Evolutionary conservation across 2,888 invertebrate genomes (phyloP).

Genomic region (Drosophila putrida): DNA sequence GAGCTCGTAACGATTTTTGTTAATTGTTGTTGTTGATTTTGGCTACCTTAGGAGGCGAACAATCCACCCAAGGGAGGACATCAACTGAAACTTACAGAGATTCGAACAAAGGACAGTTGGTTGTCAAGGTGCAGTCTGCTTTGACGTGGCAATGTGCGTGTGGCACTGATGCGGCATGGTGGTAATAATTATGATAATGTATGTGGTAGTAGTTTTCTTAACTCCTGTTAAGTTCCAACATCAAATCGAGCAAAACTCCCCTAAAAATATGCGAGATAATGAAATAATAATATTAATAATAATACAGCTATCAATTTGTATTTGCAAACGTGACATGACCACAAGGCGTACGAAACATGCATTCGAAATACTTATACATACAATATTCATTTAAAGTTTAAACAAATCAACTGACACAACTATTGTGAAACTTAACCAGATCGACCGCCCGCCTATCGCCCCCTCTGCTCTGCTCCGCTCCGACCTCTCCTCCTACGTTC

Average conservation of each 20-base stretch:
- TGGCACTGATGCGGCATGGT: conserved; percentile 76
- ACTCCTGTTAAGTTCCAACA: conserved; percentile 79
- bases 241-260: conserved; percentile 33
- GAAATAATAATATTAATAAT: conserved; percentile 42
- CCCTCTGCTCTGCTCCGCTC: conserved; percentile 30
- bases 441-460: conserved; percentile 26
- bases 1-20: not conserved
- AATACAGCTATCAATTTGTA: conserved; percentile 56
- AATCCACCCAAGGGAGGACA: conserved; percentile 94
- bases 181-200: conserved; percentile 75
- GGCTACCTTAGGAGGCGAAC: conserved; percentile 91
- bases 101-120: conserved; percentile 94
- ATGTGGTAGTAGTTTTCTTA: conserved; percentile 84
- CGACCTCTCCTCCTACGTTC: conserved; percentile 5
- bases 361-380: conserved; percentile 56
- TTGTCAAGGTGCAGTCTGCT: conserved; percentile 94
- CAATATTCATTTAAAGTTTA: conserved; percentile 63
- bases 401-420: conserved; percentile 46
- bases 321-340: conserved; percentile 59
- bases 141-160: conserved; percentile 88
- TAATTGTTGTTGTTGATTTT: conserved; percentile 32
- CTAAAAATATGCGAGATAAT: conserved; percentile 61
- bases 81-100: conserved; percentile 92
- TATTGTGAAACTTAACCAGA: conserved; percentile 38
- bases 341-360: conserved; percentile 60